Percentiles rank a stretch among this genome's conserved stretches.
phyloP scores from a whole-genome alignment of 2,113 vertebrate species.

The Gorsachius goisagi region DNA sequence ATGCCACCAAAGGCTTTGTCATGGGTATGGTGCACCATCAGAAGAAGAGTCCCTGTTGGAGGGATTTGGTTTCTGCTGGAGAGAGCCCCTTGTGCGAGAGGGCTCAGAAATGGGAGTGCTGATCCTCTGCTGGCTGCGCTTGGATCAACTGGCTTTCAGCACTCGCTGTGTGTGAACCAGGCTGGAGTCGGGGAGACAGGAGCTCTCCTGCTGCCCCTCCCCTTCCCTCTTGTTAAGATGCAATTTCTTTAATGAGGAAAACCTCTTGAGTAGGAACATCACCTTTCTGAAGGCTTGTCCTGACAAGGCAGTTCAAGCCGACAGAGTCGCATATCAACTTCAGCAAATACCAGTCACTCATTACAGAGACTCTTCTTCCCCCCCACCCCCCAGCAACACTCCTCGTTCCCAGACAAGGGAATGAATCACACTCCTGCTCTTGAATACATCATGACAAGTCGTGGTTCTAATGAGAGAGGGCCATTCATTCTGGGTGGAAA shows the following conservation, averaged over 20 bases:
- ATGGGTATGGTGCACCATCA: not conserved
- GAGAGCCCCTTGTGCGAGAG: not conserved
- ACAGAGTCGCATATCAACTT: slow-evolving; percentile 75
- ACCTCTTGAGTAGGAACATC: slow-evolving; percentile 70
- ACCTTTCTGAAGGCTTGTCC: slow-evolving; percentile 77
- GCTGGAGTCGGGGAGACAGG: slow-evolving; percentile 8
- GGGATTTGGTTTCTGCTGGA: not conserved
- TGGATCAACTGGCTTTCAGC: not conserved
- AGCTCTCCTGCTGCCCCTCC: slow-evolving; percentile 47
- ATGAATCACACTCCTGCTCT: slow-evolving; percentile 74
- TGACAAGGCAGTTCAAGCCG: slow-evolving; percentile 79
- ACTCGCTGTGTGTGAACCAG: not conserved
- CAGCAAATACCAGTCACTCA: slow-evolving; percentile 80
- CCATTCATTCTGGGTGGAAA: slow-evolving; percentile 81
- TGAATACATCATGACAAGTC: slow-evolving; percentile 81
- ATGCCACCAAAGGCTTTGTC: not conserved
- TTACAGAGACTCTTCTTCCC: slow-evolving; percentile 72
- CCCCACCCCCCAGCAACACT: slow-evolving; percentile 44
- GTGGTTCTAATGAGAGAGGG: slow-evolving; percentile 81
- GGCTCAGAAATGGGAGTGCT: not conserved
- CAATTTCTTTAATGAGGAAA: slow-evolving; percentile 73
- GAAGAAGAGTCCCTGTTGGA: not conserved
- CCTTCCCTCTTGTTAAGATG: slow-evolving; percentile 67
- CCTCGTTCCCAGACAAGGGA: slow-evolving; percentile 73
- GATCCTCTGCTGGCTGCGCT: not conserved